Evolutionary conservation across 2,888 invertebrate genomes (phyloP), one percentile per base, ranked within the genome.

Genomic region (Disparrhopalites patrizii): DNA sequence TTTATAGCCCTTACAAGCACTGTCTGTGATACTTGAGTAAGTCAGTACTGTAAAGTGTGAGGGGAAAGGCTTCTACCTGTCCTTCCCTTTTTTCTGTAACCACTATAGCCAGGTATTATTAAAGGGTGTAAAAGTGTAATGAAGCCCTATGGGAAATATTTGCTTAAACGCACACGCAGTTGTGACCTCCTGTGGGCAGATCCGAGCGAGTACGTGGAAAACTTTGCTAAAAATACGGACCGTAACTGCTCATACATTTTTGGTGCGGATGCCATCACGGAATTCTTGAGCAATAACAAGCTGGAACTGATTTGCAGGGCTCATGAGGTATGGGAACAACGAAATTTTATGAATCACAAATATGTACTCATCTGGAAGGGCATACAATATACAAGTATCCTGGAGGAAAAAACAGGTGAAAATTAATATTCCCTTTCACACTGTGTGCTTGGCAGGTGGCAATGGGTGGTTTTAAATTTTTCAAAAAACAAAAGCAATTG

Each of bases 221-320:
- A 18, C 2, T 65, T 36, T 43, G 28, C 36, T 25, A 20, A 38
- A 31, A 65, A 65, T 40, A 50, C 20, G 15, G 58, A 65, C n/a
- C 8, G 65, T 27, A 57, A 40, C 13, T 31, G 31, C 25, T 36
- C 58, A 7, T 65, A 50, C 50, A 55, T 58, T 33, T 65, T 65
- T 31, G 58, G 58, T 5, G 57, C 47, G 4, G 51, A 65, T 10
- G 65, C 38, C 1, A 60, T 65, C 18, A 13, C 38, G 2, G 58
- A 60, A 8, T 65, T 65, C 38, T 28, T 65, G 20, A n/a, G 23
- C 4, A 31, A 40, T 10, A 65, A 65, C 30, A 51, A 58, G 2
- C 36, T 65, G 5, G 65, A 65, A 18, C 40, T 65, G 15, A 57
- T 65, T 15, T 65, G 65, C 33, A 27, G 65, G 23, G 65, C 58